Percentiles rank a stretch among this genome's conserved stretches.
Evolutionary conservation across 2,888 invertebrate species (phyloP).

Genomic region (Eudemis profundana): DNA sequence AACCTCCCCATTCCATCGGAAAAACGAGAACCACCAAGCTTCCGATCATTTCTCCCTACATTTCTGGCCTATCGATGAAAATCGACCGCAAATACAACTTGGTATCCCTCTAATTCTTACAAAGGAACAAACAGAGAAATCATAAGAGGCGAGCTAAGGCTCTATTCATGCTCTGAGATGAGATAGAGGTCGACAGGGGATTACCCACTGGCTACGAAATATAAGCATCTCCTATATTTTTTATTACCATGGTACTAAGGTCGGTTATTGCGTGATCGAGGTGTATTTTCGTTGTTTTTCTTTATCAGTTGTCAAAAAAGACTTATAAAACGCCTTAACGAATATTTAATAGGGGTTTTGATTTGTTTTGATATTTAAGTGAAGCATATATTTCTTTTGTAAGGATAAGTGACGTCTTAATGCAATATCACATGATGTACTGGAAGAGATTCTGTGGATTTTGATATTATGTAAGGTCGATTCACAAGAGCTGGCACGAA

Average conservation of each 20-base stretch:
- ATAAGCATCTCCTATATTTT: constrained; percentile 7
- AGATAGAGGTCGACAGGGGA: constrained; percentile 36
- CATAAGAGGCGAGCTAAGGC: constrained; percentile 22
- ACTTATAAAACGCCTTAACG: not conserved
- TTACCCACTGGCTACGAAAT: constrained; percentile 9
- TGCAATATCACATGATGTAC: not conserved
- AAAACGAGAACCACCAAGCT: not conserved
- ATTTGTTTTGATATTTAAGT: constrained; percentile 8
- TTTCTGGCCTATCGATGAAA: not conserved
- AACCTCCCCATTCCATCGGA: constrained; percentile 21
- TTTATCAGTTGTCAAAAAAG: not conserved
- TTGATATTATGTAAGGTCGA: too few species aligned
- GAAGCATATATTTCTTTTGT: not conserved
- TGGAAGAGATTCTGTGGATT: not conserved
- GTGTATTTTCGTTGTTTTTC: not conserved
- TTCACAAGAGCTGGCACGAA: too few species aligned
- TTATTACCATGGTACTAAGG: not conserved
- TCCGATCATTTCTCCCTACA: not conserved
- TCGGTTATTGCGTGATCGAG: not conserved
- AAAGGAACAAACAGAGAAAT: constrained; percentile 38
- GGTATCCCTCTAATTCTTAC: constrained; percentile 19
- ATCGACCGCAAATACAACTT: constrained; percentile 29
- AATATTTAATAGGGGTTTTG: not conserved
- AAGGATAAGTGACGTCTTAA: not conserved
- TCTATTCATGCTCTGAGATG: constrained; percentile 12